Base-by-base conservation (phyloP, 2,797 vertebrate species). In the Dallia pectoralis region DNA sequence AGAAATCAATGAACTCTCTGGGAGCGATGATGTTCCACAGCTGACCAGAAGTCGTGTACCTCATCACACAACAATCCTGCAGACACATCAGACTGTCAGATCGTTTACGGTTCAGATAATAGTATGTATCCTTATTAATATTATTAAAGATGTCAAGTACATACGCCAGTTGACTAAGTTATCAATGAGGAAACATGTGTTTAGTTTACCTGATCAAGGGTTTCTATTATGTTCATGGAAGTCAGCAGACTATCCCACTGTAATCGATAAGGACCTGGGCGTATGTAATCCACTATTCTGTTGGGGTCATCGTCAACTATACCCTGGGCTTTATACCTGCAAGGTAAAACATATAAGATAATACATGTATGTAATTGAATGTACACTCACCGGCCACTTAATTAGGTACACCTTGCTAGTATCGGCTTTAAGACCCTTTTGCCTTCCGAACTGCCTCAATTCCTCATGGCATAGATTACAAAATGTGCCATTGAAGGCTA, bases 1-100 rank as follows among this genome's bases (percentile, higher is more conserved):
- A 96, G 84, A 96, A 93, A 87, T 96, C 94, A 66, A 96, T 82
- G 79, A 96, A 96, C 70, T 95, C 94, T 78, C 95, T 91, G 6
- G 95, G 94, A 33, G 95, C 89, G 76, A 95, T 89, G 56, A 95
- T 91, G 80, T 95, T 94, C 91, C 91, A 93, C 56, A 96, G 89
- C 81, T 95, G 95, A 22, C 94, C 94, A 69, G 93, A 92, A 36
- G 94, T 96, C 5, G 92, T 94, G 29, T 96, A 96, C 48, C 89
- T 90, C 92, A 95, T 92, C 78, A 96, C 89, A 89, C 94, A 95
- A 78, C 92, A 94, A 47, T 89, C 91, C 93, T 95, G 84, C n/a
- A 67, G 16, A 53, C 14, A 67, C 3, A 44, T 44, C 40, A 44
- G 40, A 44, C n/a, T n/a, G 40, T 12, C 40, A 44, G 9, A 44